Evolutionary conservation across 2,888 invertebrate species (phyloP), one percentile per base, ranked within the genome.

Genomic region (Lottia gigantea): DNA sequence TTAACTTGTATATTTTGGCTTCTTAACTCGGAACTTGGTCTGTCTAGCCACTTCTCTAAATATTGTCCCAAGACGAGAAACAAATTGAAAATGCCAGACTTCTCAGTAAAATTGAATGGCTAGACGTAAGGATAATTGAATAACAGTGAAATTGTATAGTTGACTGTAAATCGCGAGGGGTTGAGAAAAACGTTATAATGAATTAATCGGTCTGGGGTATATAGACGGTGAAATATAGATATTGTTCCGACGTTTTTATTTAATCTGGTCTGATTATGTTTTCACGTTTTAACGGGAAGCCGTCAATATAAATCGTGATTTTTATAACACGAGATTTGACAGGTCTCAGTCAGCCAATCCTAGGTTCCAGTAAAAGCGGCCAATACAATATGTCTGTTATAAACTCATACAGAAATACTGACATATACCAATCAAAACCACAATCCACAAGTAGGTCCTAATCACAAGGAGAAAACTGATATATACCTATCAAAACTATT

Each of bases 1-100:
- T 55, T 55, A 23, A 23, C 55, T 55, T 55, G 55, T 55, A 55
- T 55, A 23, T 14, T 23, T 23, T 23, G 23, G 19, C 55, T 12
- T 23, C 55, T 55, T 55, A 55, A 55, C 55, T 23, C 23, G 55
- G 23, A 55, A 19, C 23, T 55, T 23, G 23, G 23, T 12, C 55
- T 23, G 55, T 55, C 55, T 55, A 55, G 55, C 55, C 55, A 55
- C 19, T 23, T 55, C 23, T 55, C 55, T 55, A 55, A 55, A 55
- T 55, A 55, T 55, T 55, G 55, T 55, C 55, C 40, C 12, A 55
- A 55, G 55, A 19, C 23, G 11, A 19, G 19, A 23, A 55, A 55
- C 23, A 23, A 40, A 55, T 55, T 23, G 19, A 55, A 55, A 55
- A 55, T 55, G 55, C 55, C 55, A 12, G 23, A 23, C 55, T 19